Evolutionary conservation across 2,113 vertebrate genomes (phyloP).

Genomic region (Uria aalge): DNA sequence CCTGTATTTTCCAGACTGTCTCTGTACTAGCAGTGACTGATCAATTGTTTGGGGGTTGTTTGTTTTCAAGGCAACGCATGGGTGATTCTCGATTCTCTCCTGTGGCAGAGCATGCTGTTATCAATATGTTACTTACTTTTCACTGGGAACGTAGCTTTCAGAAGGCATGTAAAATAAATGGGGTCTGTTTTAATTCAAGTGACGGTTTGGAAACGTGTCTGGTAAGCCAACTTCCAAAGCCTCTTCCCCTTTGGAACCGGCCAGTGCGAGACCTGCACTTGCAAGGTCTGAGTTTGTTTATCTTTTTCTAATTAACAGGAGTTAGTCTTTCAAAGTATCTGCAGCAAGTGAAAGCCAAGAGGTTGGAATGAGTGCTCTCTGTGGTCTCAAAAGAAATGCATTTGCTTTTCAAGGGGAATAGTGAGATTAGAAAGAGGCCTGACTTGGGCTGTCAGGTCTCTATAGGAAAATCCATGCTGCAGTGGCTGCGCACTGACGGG

Average conservation of each 20-base stretch:
- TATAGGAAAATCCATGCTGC: neutral
- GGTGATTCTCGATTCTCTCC: conserved; percentile 14
- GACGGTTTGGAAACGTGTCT: neutral
- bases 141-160: neutral
- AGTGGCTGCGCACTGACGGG: neutral
- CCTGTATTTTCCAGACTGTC: conserved; percentile 43
- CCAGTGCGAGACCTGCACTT: neutral
- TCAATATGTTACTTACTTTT: conserved; percentile 32
- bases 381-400: neutral
- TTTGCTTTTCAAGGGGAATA: neutral
- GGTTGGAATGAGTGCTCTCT: neutral
- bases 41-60: conserved; percentile 54
- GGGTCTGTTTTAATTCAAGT: neutral
- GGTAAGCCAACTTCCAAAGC: neutral
- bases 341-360: neutral
- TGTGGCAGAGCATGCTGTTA: conserved; percentile 35
- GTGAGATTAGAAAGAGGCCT: neutral
- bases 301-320: conserved; percentile 32
- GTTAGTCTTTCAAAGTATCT: conserved; percentile 15
- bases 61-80: conserved; percentile 38
- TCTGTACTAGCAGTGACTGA: conserved; percentile 18
- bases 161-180: conserved; percentile 31
- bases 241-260: neutral
- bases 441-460: neutral
- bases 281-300: neutral